Evolutionary conservation across 1,140 invertebrate species (phyloP).

Genomic region (Drosophila persimilis): DNA sequence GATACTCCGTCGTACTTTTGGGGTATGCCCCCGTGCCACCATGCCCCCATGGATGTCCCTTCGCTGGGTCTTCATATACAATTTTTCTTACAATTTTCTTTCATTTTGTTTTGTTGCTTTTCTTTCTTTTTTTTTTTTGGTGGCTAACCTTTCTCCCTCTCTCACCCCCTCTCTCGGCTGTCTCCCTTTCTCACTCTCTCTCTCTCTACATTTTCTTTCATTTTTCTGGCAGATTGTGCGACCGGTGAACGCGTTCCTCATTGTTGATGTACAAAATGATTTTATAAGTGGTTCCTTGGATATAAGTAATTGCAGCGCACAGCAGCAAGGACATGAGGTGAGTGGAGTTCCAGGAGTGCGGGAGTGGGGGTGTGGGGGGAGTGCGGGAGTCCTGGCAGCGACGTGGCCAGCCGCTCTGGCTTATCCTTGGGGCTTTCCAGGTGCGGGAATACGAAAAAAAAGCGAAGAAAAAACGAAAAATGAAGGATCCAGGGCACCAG

Average conservation of each 20-base stretch:
- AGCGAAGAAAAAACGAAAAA: slow-evolving; percentile 26
- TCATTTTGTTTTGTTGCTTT: slow-evolving; percentile 51
- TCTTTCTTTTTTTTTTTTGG: slow-evolving; percentile 18
- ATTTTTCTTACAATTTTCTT: slow-evolving; percentile 76
- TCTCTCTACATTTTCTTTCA: slow-evolving; percentile 26
- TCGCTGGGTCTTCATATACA: slow-evolving; percentile 60
- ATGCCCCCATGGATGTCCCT: background rate
- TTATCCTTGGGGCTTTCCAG: slow-evolving; percentile 28
- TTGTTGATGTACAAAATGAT: slow-evolving; percentile 99
- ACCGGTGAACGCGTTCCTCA: slow-evolving; percentile 94
- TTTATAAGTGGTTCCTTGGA: slow-evolving; percentile 97
- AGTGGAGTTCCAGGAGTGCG: slow-evolving; percentile 39
- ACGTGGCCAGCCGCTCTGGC: slow-evolving; percentile 60
- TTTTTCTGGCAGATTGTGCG: slow-evolving; percentile 88
- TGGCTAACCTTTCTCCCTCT: slow-evolving; percentile 7
- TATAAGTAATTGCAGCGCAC: slow-evolving; percentile 95
- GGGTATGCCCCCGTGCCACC: background rate
- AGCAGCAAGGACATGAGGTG: slow-evolving; percentile 94
- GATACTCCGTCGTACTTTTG: slow-evolving; percentile 31
- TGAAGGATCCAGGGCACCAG: slow-evolving; percentile 57
- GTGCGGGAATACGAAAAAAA: slow-evolving; percentile 74
- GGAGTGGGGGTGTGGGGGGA: slow-evolving; percentile 8
- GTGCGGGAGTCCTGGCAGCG: slow-evolving; percentile 30
- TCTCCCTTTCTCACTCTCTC: slow-evolving; percentile 1
- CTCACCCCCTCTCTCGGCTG: slow-evolving; percentile 39